Base-by-base conservation (phyloP, 2,113 vertebrate species). In the Ammodytes dubius region DNA sequence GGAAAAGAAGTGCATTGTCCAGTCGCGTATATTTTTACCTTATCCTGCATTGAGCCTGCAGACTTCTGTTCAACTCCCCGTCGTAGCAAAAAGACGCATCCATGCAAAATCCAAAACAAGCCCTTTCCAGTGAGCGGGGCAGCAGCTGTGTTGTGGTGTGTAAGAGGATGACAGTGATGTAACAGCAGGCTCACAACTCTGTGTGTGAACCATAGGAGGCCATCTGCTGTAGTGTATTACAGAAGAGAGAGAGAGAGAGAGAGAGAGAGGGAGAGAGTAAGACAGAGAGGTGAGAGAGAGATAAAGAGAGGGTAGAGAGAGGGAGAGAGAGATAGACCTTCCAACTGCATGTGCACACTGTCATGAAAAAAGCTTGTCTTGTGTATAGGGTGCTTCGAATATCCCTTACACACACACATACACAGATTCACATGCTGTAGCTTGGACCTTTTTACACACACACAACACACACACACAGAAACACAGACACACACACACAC, bases 151-250 rank as follows among this genome's bases (percentile, higher is more conserved):
- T 74, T 56, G 70, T 40, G 15, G 9, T 17, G 35, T 57, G 42
- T 71, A 60, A 85, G 67, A 82, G 68, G 71, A 77, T 68, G 76
- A 77, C 40, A 58, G 37, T 63, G 64, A 70, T 53, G 50, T 65
- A 49, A 37, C 73, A 74, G 15, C 58, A 65, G 60, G 42, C 17
- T 15, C 12, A 39, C 43, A n/a, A 40, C 75, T 72, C 76, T 61
- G 17, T 8, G 35, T 72, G 70, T 47, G 57, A 47, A 57, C 9
- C 54, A 73, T 47, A 54, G 67, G 70, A 56, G 3, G 59, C 73
- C 79, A 86, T 83, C 73, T 86, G 87, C 59, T 83, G 37, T 10
- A 19, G 14, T 42, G 74, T 65, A 68, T 57, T 75, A 74, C n/a
- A 74, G 73, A 59, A n/a, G 68, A 17, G 17, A 12, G 43, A 42